phyloP scores from a whole-genome alignment of 2,888 invertebrate species.

The Choreutis nemorana region DNA sequence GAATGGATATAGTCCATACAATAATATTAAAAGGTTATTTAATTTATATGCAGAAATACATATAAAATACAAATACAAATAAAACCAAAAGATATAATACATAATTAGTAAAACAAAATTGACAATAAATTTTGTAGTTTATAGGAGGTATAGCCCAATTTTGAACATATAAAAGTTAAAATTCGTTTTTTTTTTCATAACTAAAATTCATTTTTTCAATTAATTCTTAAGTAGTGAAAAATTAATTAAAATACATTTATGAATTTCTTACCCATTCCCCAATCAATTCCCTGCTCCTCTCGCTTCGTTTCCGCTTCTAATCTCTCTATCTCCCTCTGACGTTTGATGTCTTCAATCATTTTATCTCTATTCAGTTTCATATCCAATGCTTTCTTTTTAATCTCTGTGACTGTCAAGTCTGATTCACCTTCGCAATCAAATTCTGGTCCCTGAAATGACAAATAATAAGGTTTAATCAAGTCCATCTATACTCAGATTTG shows the following conservation, averaged over 20 bases:
- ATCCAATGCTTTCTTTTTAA: slow-evolving; percentile 64
- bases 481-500: no score
- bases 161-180: not conserved
- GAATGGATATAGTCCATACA: no score
- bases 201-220: no score
- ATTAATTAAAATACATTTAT: no score
- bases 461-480: no score
- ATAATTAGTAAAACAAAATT: slow-evolving; percentile 3
- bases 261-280: slow-evolving; percentile 85
- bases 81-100: slow-evolving; percentile 7
- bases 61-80: no score
- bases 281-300: slow-evolving; percentile 80
- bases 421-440: slow-evolving; percentile 90
- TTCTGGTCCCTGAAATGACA: slow-evolving; percentile 79
- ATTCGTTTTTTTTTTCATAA: not conserved
- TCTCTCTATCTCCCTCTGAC: slow-evolving; percentile 55
- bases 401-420: slow-evolving; percentile 77
- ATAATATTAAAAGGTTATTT: no score
- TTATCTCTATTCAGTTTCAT: slow-evolving; percentile 52
- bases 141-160: not conserved
- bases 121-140: not conserved
- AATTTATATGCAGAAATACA: no score
- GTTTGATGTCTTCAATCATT: slow-evolving; percentile 39
- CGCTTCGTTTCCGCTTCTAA: slow-evolving; percentile 56
- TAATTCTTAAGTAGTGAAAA: no score